Evolutionary conservation across 2,888 invertebrate genomes (phyloP).

Genomic region (Himalopsyche tibetana): DNA sequence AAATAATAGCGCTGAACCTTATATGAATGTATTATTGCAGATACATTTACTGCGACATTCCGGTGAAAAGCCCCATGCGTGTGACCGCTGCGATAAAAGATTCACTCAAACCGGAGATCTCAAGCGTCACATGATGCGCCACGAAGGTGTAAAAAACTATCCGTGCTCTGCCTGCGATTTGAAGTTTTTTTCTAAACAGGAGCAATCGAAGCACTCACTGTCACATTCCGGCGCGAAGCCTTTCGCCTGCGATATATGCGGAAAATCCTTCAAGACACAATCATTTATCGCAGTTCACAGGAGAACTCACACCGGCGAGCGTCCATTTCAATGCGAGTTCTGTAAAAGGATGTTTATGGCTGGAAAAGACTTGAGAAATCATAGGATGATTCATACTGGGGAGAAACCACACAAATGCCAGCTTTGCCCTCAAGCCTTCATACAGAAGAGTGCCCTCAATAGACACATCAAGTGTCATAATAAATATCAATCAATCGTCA

Average conservation of each 20-base stretch:
- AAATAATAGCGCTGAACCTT: not conserved
- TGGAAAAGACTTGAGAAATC: constrained; percentile 33
- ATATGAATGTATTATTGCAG: constrained; percentile 37
- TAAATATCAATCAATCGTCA: not conserved
- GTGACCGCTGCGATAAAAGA: constrained; percentile 48
- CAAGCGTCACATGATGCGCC: constrained; percentile 34
- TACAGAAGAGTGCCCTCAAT: constrained; percentile 50
- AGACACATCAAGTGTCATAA: constrained; percentile 47
- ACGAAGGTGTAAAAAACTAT: constrained; percentile 43
- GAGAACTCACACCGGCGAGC: constrained; percentile 49
- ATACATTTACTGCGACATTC: constrained; percentile 44
- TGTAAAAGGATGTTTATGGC: constrained; percentile 35
- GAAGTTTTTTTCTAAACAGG: constrained; percentile 39
- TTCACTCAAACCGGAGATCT: constrained; percentile 36
- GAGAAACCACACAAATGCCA: constrained; percentile 49
- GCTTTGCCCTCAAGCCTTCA: constrained; percentile 41
- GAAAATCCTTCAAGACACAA: constrained; percentile 44
- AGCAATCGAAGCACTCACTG: constrained; percentile 28
- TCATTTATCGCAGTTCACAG: constrained; percentile 44
- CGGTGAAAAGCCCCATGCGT: constrained; percentile 45
- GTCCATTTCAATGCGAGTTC: constrained; percentile 42
- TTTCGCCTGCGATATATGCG: constrained; percentile 50
- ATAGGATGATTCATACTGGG: constrained; percentile 49
- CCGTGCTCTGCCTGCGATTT: constrained; percentile 16
- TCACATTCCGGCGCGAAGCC: constrained; percentile 37